Percentiles rank a stretch among this genome's conserved stretches.
Conservation (phyloP, 2,888 invertebrate species). For the Onthophagus sagittarius region DNA sequence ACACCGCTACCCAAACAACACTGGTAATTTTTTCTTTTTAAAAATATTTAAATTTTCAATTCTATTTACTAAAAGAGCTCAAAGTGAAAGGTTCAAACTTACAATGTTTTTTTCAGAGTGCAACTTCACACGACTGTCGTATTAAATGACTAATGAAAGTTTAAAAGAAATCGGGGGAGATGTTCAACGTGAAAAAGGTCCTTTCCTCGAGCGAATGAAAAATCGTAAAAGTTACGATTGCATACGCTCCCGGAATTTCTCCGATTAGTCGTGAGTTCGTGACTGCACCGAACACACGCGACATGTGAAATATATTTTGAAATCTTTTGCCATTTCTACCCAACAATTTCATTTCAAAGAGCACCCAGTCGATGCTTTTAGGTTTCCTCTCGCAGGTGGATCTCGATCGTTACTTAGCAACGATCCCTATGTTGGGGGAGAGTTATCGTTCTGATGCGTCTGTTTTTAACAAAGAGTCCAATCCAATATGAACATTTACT, state of each 20-base stretch:
- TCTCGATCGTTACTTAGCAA: neutral
- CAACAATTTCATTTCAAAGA: neutral
- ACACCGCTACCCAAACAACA: constrained; percentile 73
- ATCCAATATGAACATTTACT: neutral
- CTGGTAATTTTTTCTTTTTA: constrained; percentile 70
- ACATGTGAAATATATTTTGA: neutral
- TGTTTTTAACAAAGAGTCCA: neutral
- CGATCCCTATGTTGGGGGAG: neutral
- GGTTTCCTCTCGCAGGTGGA: neutral
- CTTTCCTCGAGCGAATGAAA: neutral
- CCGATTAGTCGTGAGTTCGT: neutral
- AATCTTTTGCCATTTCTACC: neutral
- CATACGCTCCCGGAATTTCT: neutral
- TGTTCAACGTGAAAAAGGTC: neutral
- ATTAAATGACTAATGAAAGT: neutral
- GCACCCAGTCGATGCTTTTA: neutral
- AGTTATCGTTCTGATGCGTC: neutral
- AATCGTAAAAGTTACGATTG: neutral
- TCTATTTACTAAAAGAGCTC: too few species aligned
- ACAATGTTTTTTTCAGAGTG: neutral
- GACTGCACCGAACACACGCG: neutral
- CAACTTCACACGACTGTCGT: neutral
- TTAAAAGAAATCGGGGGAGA: neutral
- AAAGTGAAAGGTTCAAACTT: neutral
- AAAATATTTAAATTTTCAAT: too few species aligned